These are phyloP conservation scores for Leiothrix lutea DNA, from an alignment of 2,113 vertebrate genomes.

Conservation along the genomic window DNA sequence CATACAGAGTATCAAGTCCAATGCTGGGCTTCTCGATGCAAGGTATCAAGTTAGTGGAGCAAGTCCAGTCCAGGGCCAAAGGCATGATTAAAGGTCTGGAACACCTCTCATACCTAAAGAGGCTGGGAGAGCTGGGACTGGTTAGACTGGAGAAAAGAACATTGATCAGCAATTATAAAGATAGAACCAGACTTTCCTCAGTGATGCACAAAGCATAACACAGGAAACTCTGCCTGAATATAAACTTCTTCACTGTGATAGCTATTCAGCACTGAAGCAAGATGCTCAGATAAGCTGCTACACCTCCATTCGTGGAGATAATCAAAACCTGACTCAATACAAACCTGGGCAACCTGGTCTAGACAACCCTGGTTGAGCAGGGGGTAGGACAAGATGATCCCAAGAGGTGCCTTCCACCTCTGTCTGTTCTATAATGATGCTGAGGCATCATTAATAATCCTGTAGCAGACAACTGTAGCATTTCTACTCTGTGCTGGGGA, in stretches of 20 bases:
- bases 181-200: background rate
- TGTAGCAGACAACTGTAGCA: background rate
- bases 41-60: background rate
- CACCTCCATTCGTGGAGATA: background rate
- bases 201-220: background rate
- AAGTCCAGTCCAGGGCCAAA: background rate
- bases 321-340: background rate
- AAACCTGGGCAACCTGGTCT: background rate
- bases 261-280: background rate
- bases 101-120: background rate
- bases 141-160: background rate
- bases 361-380: background rate
- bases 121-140: background rate
- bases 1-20: background rate
- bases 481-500: background rate
- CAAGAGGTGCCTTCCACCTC: background rate
- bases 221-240: background rate
- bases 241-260: background rate
- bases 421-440: background rate
- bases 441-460: background rate
- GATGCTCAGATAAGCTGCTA: background rate
- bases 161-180: background rate
- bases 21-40: background rate
- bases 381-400: fast-evolving
- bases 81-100: background rate